These are phyloP conservation scores for Enteromius trimaculatus DNA, from an alignment of 2,797 vertebrate genomes.

Conservation along the genomic window DNA sequence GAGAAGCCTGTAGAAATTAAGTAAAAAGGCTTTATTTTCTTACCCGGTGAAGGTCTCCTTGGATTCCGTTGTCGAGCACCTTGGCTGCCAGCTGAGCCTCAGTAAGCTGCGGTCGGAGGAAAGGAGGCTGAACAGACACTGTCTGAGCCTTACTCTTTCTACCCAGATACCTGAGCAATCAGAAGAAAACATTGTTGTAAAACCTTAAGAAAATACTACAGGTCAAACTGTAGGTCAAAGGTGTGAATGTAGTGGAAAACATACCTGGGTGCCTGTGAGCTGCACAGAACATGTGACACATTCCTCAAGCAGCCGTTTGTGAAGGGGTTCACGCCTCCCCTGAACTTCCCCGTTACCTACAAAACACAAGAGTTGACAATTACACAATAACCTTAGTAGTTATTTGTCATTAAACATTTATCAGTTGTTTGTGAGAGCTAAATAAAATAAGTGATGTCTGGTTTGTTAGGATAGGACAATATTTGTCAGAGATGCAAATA, in stretches of 20 bases:
- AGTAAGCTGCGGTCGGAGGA: constrained; percentile 86
- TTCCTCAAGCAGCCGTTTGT: constrained; percentile 95
- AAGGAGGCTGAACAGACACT: constrained; percentile 88
- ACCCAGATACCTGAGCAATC: constrained; percentile 84
- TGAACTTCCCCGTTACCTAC: constrained; percentile 96
- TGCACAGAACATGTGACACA: constrained; percentile 92
- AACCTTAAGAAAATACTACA: background rate
- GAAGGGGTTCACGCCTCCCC: constrained; percentile 95
- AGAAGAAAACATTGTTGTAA: background rate
- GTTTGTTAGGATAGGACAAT: too few relatives aligned
- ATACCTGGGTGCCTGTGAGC: constrained; percentile 93
- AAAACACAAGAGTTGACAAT: constrained; percentile 17
- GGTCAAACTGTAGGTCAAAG: background rate
- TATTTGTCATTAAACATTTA: background rate
- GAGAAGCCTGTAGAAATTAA: background rate
- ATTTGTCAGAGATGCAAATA: too few relatives aligned
- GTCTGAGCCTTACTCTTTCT: constrained; percentile 84
- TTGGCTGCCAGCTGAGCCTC: constrained; percentile 91
- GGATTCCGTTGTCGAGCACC: constrained; percentile 95
- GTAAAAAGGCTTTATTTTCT: constrained; percentile 30
- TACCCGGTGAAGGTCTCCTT: constrained; percentile 88
- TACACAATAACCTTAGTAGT: background rate
- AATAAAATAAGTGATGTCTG: too few relatives aligned
- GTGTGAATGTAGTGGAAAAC: constrained; percentile 1
- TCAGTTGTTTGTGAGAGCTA: too few relatives aligned